Evolutionary conservation across 1,140 invertebrate species (phyloP).

Genomic region (Armadillidium nasatum): DNA sequence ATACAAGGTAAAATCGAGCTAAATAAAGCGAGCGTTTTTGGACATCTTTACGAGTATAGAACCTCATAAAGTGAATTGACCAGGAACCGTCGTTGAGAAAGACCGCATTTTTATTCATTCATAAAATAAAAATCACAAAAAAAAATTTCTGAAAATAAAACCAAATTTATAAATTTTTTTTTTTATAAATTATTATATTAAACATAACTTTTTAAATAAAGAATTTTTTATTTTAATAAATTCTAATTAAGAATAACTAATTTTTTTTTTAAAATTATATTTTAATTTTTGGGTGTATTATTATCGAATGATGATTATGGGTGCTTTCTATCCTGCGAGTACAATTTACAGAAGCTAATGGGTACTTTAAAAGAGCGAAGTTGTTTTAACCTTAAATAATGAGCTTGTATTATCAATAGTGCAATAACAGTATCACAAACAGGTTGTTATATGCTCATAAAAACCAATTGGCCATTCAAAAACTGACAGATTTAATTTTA

Average conservation of each 20-base stretch:
- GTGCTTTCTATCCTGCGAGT: background rate
- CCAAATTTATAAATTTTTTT: no score
- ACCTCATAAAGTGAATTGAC: constrained; percentile 4
- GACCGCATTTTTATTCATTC: background rate
- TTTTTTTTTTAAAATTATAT: no score
- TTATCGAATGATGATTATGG: background rate
- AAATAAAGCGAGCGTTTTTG: background rate
- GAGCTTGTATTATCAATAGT: background rate
- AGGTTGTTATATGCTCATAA: constrained; percentile 2
- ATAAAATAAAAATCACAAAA: background rate
- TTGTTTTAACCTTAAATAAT: constrained; percentile 6
- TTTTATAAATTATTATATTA: no score
- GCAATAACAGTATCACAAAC: constrained; percentile 1
- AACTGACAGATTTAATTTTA: background rate
- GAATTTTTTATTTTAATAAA: background rate
- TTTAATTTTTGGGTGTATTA: no score
- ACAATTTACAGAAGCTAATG: background rate
- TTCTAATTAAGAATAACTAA: no score
- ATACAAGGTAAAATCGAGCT: background rate
- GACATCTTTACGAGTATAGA: constrained; percentile 1
- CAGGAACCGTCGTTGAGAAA: background rate
- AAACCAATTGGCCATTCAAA: background rate
- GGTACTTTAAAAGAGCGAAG: background rate
- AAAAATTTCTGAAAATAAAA: background rate
- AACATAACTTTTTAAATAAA: background rate